phyloP scores from a whole-genome alignment of 2,113 vertebrate species.

The Corythoichthys haematopterus region DNA sequence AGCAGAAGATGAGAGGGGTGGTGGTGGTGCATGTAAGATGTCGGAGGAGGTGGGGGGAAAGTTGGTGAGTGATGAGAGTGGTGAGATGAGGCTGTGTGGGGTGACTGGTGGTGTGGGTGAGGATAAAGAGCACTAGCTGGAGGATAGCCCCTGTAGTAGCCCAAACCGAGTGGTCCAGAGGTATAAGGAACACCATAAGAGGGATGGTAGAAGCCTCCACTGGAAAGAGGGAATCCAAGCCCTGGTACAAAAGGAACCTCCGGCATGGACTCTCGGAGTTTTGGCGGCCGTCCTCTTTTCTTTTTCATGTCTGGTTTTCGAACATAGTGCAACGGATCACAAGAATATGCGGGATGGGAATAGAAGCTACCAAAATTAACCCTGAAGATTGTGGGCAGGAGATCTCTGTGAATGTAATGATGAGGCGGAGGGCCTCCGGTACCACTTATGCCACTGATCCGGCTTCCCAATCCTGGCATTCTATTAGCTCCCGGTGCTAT shows the following conservation, averaged over 20 bases:
- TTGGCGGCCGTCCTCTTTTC: slow-evolving; percentile 92
- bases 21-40: slow-evolving; percentile 76
- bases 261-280: slow-evolving; percentile 92
- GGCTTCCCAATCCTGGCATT: slow-evolving; percentile 50
- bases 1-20: slow-evolving; percentile 88
- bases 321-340: slow-evolving; percentile 92
- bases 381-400: slow-evolving; percentile 92
- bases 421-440: slow-evolving; percentile 78
- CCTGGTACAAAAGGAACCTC: slow-evolving; percentile 95
- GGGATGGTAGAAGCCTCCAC: slow-evolving; percentile 87
- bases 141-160: slow-evolving; percentile 92
- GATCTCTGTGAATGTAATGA: slow-evolving; percentile 88
- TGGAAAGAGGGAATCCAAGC: slow-evolving; percentile 86
- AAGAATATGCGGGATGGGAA: slow-evolving; percentile 82
- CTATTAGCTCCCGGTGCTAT: slow-evolving; percentile 52
- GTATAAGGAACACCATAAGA: slow-evolving; percentile 95
- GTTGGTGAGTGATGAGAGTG: slow-evolving; percentile 80
- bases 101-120: slow-evolving; percentile 77
- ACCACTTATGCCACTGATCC: slow-evolving; percentile 54
- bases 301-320: slow-evolving; percentile 88
- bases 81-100: slow-evolving; percentile 79
- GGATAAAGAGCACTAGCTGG: slow-evolving; percentile 88
- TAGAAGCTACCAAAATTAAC: slow-evolving; percentile 93
- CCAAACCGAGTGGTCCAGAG: slow-evolving; percentile 87
- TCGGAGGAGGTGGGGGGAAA: slow-evolving; percentile 79